Evolutionary conservation across 2,113 vertebrate genomes (phyloP).

Genomic region (Eulacestoma nigropectus): DNA sequence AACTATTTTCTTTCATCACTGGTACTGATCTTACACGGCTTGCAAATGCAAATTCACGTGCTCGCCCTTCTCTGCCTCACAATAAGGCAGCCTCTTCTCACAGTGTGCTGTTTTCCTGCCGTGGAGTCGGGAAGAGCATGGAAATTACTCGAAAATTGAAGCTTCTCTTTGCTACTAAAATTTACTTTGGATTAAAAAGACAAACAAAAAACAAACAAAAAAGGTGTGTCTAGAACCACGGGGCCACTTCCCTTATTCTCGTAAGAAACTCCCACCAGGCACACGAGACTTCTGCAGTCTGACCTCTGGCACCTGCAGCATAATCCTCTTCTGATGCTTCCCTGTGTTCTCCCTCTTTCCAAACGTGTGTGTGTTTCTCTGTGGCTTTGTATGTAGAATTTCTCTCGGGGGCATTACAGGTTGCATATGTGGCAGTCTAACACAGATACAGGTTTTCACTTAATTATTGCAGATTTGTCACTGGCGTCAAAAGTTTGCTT

Average conservation of each 20-base stretch:
- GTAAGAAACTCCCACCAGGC: neutral
- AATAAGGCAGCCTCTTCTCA: neutral
- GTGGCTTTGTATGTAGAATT: neutral
- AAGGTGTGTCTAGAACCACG: neutral
- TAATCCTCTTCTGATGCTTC: neutral
- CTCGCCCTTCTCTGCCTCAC: neutral
- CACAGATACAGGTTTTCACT: neutral
- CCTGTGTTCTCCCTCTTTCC: neutral
- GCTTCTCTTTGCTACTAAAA: neutral
- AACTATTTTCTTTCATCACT: conserved; percentile 1
- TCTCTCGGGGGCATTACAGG: rapidly evolving
- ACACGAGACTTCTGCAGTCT: neutral
- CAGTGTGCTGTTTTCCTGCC: neutral
- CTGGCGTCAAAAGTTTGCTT: neutral
- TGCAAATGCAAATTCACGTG: neutral
- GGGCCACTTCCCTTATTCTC: rapidly evolving
- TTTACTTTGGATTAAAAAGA: neutral
- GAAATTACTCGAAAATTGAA: neutral
- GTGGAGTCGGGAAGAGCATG: neutral
- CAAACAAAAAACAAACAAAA: neutral
- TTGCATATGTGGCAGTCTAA: neutral
- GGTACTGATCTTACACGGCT: neutral
- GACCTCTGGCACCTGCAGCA: neutral
- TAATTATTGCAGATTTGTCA: neutral
- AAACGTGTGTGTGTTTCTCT: rapidly evolving